Evolutionary conservation across 1,140 invertebrate species (phyloP).

Genomic region (Zaprionus ornatus): DNA sequence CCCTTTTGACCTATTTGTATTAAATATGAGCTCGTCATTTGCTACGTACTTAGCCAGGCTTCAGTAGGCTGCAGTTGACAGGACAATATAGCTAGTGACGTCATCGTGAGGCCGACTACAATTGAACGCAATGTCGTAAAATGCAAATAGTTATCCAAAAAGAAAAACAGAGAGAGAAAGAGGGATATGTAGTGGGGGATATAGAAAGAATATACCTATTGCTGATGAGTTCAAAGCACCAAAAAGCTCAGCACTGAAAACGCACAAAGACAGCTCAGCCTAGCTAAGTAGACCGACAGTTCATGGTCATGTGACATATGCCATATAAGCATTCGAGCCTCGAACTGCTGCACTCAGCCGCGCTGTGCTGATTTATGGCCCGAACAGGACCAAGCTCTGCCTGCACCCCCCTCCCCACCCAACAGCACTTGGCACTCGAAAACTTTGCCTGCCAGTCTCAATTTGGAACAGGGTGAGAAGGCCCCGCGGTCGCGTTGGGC

Average conservation of each 20-base stretch:
- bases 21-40: constrained; percentile 35
- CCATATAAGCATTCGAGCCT: constrained; percentile 24
- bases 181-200: not conserved
- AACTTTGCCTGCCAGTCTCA: constrained; percentile 38
- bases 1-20: constrained; percentile 26
- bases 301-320: constrained; percentile 53
- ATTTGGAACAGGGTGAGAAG: constrained; percentile 18
- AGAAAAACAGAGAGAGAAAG: too few relatives aligned
- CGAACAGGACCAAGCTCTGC: not conserved
- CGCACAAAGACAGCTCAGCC: not conserved
- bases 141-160: constrained; percentile 4
- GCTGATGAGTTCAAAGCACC: constrained; percentile 44
- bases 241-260: not conserved
- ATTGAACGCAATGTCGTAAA: not conserved
- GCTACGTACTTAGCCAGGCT: not conserved
- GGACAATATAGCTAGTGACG: constrained; percentile 4
- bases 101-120: constrained; percentile 10
- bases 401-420: not conserved
- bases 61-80: not conserved
- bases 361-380: constrained; percentile 44
- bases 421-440: constrained; percentile 36
- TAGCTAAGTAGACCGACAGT: constrained; percentile 40
- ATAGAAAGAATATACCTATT: constrained; percentile 13
- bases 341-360: constrained; percentile 35
- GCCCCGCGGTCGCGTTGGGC: constrained; percentile 6